These are phyloP conservation scores for Lacanobia wlatinum DNA, from an alignment of 2,888 invertebrate species.

Conservation along the genomic window DNA sequence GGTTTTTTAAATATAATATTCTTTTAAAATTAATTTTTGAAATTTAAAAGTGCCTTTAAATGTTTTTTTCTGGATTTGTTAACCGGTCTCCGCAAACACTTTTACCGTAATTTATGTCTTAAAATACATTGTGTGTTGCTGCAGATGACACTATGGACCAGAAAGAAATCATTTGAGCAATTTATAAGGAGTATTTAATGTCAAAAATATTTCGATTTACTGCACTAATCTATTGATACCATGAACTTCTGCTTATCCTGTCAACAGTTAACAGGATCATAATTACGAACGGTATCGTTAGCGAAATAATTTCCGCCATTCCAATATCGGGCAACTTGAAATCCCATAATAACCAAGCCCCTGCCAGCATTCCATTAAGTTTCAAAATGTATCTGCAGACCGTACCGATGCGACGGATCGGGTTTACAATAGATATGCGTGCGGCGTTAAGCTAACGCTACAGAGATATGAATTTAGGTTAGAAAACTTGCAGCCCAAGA, in stretches of 20 bases:
- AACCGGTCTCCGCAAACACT: no score
- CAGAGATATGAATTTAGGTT: neutral
- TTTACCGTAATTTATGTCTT: no score
- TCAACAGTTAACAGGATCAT: neutral
- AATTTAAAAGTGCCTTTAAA: no score
- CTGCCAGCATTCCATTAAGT: neutral
- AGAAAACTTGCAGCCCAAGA: neutral
- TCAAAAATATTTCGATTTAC: no score
- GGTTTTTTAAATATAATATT: no score
- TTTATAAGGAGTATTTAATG: no score
- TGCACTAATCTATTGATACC: no score
- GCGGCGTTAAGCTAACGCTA: neutral
- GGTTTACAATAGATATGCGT: neutral
- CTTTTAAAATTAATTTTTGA: no score
- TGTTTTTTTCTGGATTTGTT: no score
- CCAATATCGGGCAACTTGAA: slow-evolving; percentile 10
- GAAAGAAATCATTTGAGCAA: no score
- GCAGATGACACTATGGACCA: no score
- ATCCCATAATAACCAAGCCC: neutral
- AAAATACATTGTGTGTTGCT: no score
- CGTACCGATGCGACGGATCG: slow-evolving; percentile 7
- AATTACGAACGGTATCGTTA: neutral
- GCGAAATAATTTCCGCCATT: slow-evolving; percentile 19
- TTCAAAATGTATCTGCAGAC: slow-evolving; percentile 31
- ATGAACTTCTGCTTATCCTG: neutral